These are phyloP conservation scores for Sebastes fasciatus DNA, from an alignment of 2,113 vertebrate genomes.

Conservation along the genomic window DNA sequence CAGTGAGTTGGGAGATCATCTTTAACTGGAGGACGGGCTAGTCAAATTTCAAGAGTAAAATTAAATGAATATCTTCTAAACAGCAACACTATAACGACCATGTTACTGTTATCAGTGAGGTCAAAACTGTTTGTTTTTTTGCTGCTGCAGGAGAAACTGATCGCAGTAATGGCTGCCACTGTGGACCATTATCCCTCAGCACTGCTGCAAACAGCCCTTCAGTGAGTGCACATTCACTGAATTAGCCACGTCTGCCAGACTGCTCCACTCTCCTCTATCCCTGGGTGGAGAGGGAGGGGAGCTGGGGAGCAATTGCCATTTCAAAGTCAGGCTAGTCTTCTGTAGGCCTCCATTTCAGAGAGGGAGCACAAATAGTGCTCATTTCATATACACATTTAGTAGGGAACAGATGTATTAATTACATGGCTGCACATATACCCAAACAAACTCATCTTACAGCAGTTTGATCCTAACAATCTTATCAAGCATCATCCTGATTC, in stretches of 20 bases:
- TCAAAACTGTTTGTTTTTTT: slow-evolving; percentile 10
- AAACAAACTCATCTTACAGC: not conserved
- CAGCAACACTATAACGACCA: not conserved
- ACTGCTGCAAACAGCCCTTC: slow-evolving; percentile 40
- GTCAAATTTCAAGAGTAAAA: not conserved
- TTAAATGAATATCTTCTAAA: not conserved
- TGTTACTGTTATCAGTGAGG: not conserved
- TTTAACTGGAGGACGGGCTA: not conserved
- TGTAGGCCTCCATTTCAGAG: slow-evolving; percentile 57
- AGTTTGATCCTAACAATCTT: not conserved
- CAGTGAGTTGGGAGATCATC: not conserved
- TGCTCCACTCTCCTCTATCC: slow-evolving; percentile 46
- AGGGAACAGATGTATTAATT: not conserved
- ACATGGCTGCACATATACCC: not conserved
- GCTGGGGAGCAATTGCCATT: slow-evolving; percentile 35
- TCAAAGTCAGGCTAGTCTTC: slow-evolving; percentile 25
- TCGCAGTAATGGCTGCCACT: slow-evolving; percentile 45
- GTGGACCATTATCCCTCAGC: slow-evolving; percentile 57
- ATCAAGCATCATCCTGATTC: not conserved
- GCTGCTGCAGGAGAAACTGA: slow-evolving; percentile 1
- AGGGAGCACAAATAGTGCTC: not conserved
- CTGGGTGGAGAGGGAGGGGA: slow-evolving; percentile 9
- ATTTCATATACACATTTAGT: not conserved
- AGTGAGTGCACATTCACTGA: slow-evolving; percentile 53
- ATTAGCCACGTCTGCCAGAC: slow-evolving; percentile 55